Percentiles rank a stretch among this genome's conserved stretches.
These are phyloP conservation scores for Tetranychus truncatus DNA, from an alignment of 2,888 invertebrate species.

Conservation along the genomic window DNA sequence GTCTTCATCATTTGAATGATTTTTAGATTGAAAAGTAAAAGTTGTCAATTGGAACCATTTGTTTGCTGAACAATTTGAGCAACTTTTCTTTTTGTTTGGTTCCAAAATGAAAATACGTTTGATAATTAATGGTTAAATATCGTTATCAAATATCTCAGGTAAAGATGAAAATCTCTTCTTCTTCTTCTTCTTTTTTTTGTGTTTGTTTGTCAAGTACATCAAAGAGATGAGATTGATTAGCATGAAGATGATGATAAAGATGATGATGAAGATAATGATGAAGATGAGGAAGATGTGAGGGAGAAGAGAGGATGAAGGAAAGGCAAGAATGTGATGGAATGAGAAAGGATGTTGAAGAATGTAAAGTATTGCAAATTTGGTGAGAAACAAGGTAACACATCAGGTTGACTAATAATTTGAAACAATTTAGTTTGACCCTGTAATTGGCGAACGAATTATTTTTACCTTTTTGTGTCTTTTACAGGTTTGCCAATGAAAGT, in stretches of 20 bases:
- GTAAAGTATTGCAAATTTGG: neutral
- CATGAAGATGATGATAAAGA: conserved; percentile 1
- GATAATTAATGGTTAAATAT: neutral
- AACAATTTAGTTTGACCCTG: neutral
- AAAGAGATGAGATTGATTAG: neutral
- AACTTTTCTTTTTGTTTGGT: too few relatives aligned
- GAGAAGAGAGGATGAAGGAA: neutral
- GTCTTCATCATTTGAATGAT: too few relatives aligned
- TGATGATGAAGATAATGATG: neutral
- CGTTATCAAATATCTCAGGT: too few relatives aligned
- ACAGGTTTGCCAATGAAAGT: neutral
- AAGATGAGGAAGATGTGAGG: neutral
- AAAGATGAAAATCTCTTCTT: too few relatives aligned
- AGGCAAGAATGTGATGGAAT: neutral
- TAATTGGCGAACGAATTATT: neutral
- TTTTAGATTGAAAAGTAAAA: too few relatives aligned
- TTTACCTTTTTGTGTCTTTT: neutral
- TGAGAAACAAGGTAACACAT: neutral
- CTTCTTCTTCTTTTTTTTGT: neutral
- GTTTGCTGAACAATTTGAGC: too few relatives aligned
- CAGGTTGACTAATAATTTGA: neutral
- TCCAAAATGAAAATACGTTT: neutral
- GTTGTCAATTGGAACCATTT: too few relatives aligned
- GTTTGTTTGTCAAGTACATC: neutral
- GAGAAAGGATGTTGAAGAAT: neutral